Evolutionary conservation across 1,140 invertebrate genomes (phyloP), one percentile per base, ranked within the genome.

Genomic region (Saxidomus purpurata): DNA sequence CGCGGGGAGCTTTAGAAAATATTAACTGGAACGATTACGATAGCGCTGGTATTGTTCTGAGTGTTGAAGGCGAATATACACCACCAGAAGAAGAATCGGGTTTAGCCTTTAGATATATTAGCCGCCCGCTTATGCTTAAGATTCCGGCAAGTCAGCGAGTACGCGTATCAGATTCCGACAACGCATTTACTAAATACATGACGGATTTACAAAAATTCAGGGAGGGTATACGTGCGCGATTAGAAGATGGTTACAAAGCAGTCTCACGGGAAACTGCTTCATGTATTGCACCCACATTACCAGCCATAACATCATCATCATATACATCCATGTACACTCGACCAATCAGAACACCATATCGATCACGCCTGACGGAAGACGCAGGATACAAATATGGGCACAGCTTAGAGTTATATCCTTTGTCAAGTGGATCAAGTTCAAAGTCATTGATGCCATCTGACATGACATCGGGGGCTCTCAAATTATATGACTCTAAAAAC

Each of bases 41-140:
- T 63, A 86, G 76, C 43, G 92, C 92, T 47, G 88, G 89, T 82
- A 52, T 92, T 59, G 89, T 92, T 9, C 76, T 92, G 25, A 92
- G 92, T 81, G 92, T 92, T 34, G 92, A 92, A 76, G 92, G 92
- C 13, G 92, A 92, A 63, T 90, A 90, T 59, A 91, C 82, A 36
- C 87, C 90, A 61, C 89, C 90, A 28, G 43, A 79, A 25, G 84
- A 86, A 38, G 89, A 90, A 31, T 71, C 90, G 19, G n/a, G 81
- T 63, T 69, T 90, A 52, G 92, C 84, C 38, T 92, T 92, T 71
- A 77, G 91, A 47, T 92, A 92, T 67, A 79, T 92, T 28, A 88
- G 89, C 38, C 89, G 92, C 47, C 92, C 92, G 59, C 77, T 92
- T 28, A 76, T 83, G 55, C 63, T 92, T n/a, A 92, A 92, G 77